Base-by-base conservation (phyloP, 2,113 vertebrate species). In the Chaenocephalus aceratus region DNA sequence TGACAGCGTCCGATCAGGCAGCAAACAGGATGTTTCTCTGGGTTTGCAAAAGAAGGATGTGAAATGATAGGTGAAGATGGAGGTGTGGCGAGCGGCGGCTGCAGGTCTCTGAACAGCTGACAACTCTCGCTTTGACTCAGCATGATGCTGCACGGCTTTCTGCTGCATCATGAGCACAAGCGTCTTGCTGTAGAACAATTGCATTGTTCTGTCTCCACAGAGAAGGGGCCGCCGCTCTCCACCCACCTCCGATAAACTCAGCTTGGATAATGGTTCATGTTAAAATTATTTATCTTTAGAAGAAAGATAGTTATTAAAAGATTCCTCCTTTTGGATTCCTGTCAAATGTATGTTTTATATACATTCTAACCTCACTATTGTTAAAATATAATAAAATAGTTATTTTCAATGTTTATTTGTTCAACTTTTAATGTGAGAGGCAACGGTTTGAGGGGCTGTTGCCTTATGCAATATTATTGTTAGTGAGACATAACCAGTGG, bases 11-110 rank as follows among this genome's bases (percentile, higher is more conserved):
- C 3, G 70, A 91, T 68, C 58, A 5, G 18, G 48, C 48, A 71
- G 72, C 86, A 85, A 85, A 89, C 85, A 89, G 88, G 89, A 92
- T 85, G 91, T 72, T 83, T 89, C 72, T 76, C 57, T 15, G 59
- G 62, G 63, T 62, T 60, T 49, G 68, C n/a, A 41, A 51, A 56
- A 73, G 60, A 44, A 87, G 86, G 90, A 90, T 90, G 83, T 91
- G 86, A 89, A 90, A 89, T 66, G 63, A 84, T 87, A 93, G 86
- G 90, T 90, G 80, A 83, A 61, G 49, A 16, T 52, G 14, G 80
- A 84, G 81, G 88, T 83, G 88, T 80, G 81, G 82, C 26, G 16
- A 87, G 68, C 46, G 11, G 75, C 67, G 61, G 26, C 72, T 79
- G 75, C 60, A 85, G 75, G 69, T 68, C 69, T 56, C 69, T 56